Base-by-base conservation (phyloP, 2,113 vertebrate genomes). In the Leptosomus discolor region DNA sequence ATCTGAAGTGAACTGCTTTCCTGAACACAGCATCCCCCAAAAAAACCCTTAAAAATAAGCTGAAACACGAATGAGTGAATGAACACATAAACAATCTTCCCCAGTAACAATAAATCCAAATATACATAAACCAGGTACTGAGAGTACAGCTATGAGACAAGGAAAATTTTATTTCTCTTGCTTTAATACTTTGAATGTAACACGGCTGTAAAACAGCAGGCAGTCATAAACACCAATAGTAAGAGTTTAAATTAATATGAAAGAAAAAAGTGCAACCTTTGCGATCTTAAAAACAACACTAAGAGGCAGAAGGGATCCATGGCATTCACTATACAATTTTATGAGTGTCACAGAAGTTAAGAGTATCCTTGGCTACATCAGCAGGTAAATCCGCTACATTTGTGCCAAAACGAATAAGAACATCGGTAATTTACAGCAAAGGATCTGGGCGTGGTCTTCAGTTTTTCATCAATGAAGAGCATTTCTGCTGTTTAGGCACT, bases 191-290 rank as follows among this genome's bases (percentile, higher is more conserved):
- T 91, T 75, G 36, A 90, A 32, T 24, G n/a, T 70, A 94, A 85
- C 39, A n/a, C 73, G 69, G 17, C 63, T 91, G 21, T 88, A 95
- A 88, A 90, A 58, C 85, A 95, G 81, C 68, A 98, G 88, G 76
- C 78, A 94, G 54, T 61, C 83, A 69, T 94, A 96, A 98, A 97
- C 93, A 96, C 57, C 22, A 93, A 88, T 15, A 56, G 18, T 78
- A 60, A 93, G n/a, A 39, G 64, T 90, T 97, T 97, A 97, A 97
- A 97, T 94, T 94, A 94, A 79, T 96, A 78, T 41, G 58, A 89
- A 85, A 93, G 67, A 82, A 67, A 29, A 92, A 85, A 37, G 45
- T 84, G 32, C 53, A 96, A 74, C 63, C 70, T 97, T 95, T 95
- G 54, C 18, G 20, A 94, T 80, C 80, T 90, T 94, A 85, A 94